Percentiles rank a stretch among this genome's conserved stretches.
These are phyloP conservation scores for Ibycter americanus DNA, from an alignment of 2,797 vertebrate genomes.

Conservation along the genomic window DNA sequence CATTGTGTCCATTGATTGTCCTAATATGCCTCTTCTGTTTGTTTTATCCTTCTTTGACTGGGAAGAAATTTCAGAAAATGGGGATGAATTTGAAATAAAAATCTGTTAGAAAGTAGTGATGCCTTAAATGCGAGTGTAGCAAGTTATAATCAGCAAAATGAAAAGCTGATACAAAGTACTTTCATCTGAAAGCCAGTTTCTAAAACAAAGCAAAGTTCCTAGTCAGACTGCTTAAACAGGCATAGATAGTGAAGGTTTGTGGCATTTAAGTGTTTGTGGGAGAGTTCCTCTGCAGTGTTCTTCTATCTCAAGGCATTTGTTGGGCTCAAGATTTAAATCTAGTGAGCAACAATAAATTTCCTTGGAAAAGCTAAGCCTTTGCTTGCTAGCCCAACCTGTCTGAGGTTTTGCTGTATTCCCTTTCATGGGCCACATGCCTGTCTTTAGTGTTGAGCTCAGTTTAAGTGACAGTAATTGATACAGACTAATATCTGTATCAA, in stretches of 20 bases:
- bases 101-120: neutral
- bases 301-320: neutral
- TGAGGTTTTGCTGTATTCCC: neutral
- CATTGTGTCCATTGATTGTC: neutral
- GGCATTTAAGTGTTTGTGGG: neutral
- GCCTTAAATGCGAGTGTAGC: neutral
- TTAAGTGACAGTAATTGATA: neutral
- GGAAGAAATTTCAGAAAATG: neutral
- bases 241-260: accelerated
- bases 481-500: neutral
- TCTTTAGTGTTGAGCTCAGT: neutral
- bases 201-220: neutral
- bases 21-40: neutral
- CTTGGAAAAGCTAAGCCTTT: neutral
- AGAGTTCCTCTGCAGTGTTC: neutral
- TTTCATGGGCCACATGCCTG: neutral
- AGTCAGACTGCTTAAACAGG: neutral
- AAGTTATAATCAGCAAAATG: neutral
- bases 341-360: neutral
- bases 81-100: neutral
- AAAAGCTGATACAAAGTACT: neutral
- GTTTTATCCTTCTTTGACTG: neutral
- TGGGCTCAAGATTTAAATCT: neutral
- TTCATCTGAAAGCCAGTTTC: neutral
- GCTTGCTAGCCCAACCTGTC: neutral